Conservation (phyloP, 2,113 vertebrate species). For the Myotis davidii region DNA sequence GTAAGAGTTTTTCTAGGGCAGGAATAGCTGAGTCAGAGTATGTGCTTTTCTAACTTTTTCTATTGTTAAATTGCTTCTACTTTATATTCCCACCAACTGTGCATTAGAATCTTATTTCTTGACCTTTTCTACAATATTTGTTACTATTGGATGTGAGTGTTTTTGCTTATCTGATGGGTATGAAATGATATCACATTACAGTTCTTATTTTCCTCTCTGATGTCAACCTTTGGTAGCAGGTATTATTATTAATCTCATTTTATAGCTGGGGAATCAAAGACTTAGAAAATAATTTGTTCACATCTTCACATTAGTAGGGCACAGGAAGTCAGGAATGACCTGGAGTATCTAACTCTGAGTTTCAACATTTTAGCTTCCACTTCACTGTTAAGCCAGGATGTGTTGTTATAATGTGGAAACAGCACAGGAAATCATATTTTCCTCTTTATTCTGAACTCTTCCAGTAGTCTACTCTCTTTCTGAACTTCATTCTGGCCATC, state of each 20-base stretch:
- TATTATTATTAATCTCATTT: neutral
- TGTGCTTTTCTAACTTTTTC: neutral
- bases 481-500: neutral
- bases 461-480: neutral
- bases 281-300: neutral
- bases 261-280: neutral
- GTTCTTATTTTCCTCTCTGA: neutral
- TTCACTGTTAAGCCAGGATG: neutral
- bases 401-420: neutral
- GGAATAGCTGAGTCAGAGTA: neutral
- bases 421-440: neutral
- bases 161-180: neutral
- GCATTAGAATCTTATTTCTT: neutral
- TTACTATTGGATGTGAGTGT: neutral
- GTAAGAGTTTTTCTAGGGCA: neutral
- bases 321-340: neutral
- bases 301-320: neutral
- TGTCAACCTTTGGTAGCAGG: neutral
- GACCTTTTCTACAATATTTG: neutral
- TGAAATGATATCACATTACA: neutral
- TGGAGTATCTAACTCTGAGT: neutral
- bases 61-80: neutral
- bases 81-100: neutral
- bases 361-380: neutral
- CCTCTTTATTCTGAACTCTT: neutral